Percentiles rank a stretch among this genome's conserved stretches.
phyloP scores from a whole-genome alignment of 2,113 vertebrate genomes.

The Oenanthe oenanthe region DNA sequence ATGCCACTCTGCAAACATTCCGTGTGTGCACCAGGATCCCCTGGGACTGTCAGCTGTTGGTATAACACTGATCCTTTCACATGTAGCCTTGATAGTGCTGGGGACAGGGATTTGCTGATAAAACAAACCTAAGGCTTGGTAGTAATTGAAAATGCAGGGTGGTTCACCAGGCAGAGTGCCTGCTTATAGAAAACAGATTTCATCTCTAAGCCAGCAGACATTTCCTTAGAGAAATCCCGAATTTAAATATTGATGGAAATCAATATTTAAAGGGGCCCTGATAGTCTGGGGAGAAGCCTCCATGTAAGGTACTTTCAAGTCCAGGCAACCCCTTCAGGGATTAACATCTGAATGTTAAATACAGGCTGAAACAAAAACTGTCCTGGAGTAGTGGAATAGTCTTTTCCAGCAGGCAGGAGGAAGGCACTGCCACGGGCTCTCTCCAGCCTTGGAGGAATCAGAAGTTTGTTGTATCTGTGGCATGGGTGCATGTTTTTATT shows the following conservation, averaged over 20 bases:
- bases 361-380: not conserved
- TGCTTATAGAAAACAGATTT: not conserved
- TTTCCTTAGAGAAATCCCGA: not conserved
- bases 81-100: not conserved
- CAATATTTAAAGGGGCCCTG: not conserved
- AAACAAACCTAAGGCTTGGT: conserved; percentile 13
- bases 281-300: not conserved
- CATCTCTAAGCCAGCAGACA: not conserved
- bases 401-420: not conserved
- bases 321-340: not conserved
- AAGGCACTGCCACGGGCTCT: not conserved
- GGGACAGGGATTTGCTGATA: conserved; percentile 34
- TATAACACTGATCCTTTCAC: conserved; percentile 3
- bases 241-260: conserved; percentile 19
- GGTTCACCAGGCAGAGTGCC: not conserved
- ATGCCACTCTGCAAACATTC: not conserved
- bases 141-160: conserved; percentile 12
- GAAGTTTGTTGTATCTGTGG: not conserved
- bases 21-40: not conserved
- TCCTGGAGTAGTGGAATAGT: not conserved
- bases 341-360: not conserved
- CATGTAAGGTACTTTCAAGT: not conserved
- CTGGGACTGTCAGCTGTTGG: not conserved
- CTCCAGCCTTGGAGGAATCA: not conserved
- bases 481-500: not conserved